A percentile compares a stretch with the other conserved stretches of the same genome.
These are phyloP conservation scores for Dorcus hopei DNA, from an alignment of 2,888 invertebrate genomes.

Conservation along the genomic window DNA sequence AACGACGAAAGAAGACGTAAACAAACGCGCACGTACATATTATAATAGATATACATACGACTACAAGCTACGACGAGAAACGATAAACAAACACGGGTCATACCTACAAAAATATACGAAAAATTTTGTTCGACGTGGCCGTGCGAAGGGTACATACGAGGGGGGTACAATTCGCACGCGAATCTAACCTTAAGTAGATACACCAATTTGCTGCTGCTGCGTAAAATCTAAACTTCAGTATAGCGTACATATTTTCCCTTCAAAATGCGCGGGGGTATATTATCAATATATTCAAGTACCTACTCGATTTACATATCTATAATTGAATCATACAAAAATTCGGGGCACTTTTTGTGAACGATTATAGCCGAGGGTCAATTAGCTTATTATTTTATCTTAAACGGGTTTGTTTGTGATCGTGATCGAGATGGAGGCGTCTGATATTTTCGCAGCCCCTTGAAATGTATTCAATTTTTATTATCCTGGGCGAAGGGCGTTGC, in stretches of 20 bases:
- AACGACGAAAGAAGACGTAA: background rate
- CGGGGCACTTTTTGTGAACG: conserved; percentile 36
- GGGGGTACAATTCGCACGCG: background rate
- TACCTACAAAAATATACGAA: conserved; percentile 13
- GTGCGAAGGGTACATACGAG: background rate
- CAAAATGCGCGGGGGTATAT: background rate
- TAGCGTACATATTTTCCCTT: conserved; percentile 4
- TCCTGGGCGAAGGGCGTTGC: no score
- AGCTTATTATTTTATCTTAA: no score
- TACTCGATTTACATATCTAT: conserved; percentile 8
- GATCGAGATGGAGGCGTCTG: no score
- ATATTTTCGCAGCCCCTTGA: no score
- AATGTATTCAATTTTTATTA: no score
- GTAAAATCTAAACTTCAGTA: conserved; percentile 1
- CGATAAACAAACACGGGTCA: background rate
- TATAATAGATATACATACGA: no score
- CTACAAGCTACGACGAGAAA: background rate
- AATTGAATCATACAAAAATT: conserved; percentile 31
- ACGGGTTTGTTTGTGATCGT: no score
- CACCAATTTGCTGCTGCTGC: background rate
- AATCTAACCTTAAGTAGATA: conserved; percentile 2
- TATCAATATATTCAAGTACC: background rate
- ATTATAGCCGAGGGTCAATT: background rate
- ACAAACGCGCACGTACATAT: background rate
- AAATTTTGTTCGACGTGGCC: conserved; percentile 4